Evolutionary conservation across 2,113 vertebrate genomes (phyloP).

Genomic region (Pygathrix nemaeus): DNA sequence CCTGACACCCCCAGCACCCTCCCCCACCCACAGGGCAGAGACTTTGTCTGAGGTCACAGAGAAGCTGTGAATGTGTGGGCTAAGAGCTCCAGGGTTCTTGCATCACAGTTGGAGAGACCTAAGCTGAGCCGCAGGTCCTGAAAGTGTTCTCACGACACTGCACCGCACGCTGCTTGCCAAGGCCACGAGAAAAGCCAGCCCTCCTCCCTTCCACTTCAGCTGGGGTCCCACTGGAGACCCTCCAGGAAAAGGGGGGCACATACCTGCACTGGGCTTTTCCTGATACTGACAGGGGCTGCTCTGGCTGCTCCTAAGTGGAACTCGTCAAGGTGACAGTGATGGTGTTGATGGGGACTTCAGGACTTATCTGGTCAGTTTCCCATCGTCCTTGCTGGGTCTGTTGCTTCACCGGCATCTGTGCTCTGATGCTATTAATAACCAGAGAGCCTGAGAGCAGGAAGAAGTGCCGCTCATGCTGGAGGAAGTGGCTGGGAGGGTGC

Average conservation of each 20-base stretch:
- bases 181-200: not conserved
- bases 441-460: slow-evolving; percentile 7
- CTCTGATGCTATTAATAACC: slow-evolving; percentile 59
- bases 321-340: not conserved
- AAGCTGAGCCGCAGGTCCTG: fast-evolving
- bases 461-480: not conserved
- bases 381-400: not conserved
- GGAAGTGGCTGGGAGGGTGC: slow-evolving; percentile 16
- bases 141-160: not conserved
- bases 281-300: not conserved
- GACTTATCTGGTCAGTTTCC: not conserved
- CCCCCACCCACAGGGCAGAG: not conserved
- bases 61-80: fast-evolving
- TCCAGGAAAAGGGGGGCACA: not conserved
- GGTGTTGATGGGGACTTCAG: not conserved
- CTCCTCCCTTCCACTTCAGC: not conserved
- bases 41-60: not conserved
- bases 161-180: fast-evolving
- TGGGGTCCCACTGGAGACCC: not conserved
- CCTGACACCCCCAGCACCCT: not conserved
- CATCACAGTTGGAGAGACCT: not conserved
- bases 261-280: not conserved
- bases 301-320: not conserved
- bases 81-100: not conserved
- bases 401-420: not conserved